Evolutionary conservation across 2,888 invertebrate genomes (phyloP).

Genomic region (Cheilosia urbana): DNA sequence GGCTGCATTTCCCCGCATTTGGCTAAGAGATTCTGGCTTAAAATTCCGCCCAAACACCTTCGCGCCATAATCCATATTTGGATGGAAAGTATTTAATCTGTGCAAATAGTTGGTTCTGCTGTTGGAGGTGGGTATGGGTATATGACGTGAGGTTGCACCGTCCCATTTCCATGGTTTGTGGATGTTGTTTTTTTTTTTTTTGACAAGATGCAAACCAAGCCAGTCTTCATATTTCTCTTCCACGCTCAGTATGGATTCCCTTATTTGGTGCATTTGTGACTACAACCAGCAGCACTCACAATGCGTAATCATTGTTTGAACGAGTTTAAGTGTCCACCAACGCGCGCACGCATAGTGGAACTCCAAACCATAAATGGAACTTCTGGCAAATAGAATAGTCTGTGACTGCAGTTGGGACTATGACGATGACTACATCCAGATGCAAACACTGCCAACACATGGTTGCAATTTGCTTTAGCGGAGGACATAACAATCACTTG

Average conservation of each 20-base stretch:
- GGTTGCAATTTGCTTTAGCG: neutral
- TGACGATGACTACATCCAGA: conserved; percentile 15
- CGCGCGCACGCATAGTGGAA: conserved; percentile 34
- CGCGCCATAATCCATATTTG: conserved; percentile 63
- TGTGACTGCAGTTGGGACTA: conserved; percentile 12
- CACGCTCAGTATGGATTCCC: conserved; percentile 43
- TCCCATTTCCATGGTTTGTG: neutral
- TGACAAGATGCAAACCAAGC: neutral
- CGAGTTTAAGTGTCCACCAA: conserved; percentile 58
- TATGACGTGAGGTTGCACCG: conserved; percentile 37
- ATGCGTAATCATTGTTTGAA: conserved; percentile 52
- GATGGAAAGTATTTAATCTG: conserved; percentile 67
- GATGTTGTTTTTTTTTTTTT: no score
- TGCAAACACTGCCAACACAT: neutral
- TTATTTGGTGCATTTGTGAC: conserved; percentile 50
- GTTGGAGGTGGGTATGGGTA: neutral
- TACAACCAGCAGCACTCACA: conserved; percentile 28
- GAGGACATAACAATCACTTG: no score
- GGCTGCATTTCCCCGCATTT: conserved; percentile 8
- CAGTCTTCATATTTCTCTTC: conserved; percentile 25
- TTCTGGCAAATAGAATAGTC: conserved; percentile 35
- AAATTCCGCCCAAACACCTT: conserved; percentile 73
- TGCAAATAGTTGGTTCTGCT: conserved; percentile 61
- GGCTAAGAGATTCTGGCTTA: conserved; percentile 51
- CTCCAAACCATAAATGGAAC: conserved; percentile 55